phyloP scores from a whole-genome alignment of 2,113 vertebrate species.

The Coptodon bakossiorum region DNA sequence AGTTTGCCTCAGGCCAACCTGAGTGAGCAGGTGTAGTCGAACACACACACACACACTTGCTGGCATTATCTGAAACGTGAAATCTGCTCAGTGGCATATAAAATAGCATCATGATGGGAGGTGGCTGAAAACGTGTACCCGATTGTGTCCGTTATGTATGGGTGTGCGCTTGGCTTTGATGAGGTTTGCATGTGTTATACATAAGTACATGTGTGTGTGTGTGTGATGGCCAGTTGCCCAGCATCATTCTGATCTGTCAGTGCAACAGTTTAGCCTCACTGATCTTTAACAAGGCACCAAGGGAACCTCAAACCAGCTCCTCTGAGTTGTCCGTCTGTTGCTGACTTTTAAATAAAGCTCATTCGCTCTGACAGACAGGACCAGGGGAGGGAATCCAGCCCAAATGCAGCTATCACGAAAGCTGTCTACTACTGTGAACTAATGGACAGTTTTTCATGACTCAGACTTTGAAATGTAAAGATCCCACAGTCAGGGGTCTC shows the following conservation, averaged over 20 bases:
- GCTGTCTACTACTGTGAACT: neutral
- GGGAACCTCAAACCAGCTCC: slow-evolving; percentile 2
- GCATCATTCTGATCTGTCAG: neutral
- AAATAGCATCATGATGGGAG: neutral
- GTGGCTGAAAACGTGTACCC: neutral
- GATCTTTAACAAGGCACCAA: slow-evolving; percentile 46
- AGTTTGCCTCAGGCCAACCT: slow-evolving; percentile 13
- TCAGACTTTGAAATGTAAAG: neutral
- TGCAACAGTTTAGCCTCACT: slow-evolving; percentile 16
- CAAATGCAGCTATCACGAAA: neutral
- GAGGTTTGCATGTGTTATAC: neutral
- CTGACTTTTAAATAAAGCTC: slow-evolving; percentile 43
- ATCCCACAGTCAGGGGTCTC: neutral
- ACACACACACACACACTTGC: neutral
- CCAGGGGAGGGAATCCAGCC: neutral
- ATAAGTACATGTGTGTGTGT: neutral
- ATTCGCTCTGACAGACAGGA: slow-evolving; percentile 19
- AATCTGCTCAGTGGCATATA: neutral
- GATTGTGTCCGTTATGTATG: neutral
- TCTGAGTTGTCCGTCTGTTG: slow-evolving; percentile 4
- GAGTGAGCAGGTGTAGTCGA: slow-evolving; percentile 6
- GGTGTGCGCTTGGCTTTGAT: neutral
- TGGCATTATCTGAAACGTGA: neutral
- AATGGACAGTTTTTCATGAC: neutral
- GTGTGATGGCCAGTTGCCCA: neutral